Conservation (phyloP, 2,113 vertebrate genomes). For the Peucedramus taeniatus region DNA sequence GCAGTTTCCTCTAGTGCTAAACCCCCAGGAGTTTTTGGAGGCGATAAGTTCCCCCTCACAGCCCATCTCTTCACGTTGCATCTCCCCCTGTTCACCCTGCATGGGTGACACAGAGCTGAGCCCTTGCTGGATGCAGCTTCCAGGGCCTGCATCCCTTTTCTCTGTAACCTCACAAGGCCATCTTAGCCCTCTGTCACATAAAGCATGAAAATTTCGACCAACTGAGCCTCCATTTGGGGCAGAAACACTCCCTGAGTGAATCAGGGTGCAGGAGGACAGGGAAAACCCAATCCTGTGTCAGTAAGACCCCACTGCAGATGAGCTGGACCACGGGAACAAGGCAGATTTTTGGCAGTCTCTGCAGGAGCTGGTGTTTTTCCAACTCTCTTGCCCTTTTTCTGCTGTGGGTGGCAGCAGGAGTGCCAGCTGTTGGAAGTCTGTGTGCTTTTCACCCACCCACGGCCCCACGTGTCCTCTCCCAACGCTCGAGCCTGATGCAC, state of each 20-base stretch:
- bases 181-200: neutral
- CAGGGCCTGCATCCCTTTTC: neutral
- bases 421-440: slow-evolving; percentile 11
- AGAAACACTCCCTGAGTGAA: neutral
- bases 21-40: neutral
- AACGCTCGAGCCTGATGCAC: neutral
- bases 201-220: neutral
- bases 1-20: neutral
- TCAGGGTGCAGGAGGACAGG: neutral
- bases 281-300: neutral
- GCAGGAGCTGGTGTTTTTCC: neutral
- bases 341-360: neutral
- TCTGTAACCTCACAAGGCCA: neutral
- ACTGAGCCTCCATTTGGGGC: neutral
- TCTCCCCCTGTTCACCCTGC: neutral
- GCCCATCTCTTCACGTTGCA: neutral
- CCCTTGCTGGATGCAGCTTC: neutral
- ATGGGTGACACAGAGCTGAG: neutral
- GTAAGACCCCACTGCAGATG: neutral
- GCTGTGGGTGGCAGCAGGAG: neutral
- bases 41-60: neutral
- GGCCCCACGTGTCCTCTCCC: neutral
- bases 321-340: accelerated
- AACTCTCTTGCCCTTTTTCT: neutral
- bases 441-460: neutral